Evolutionary conservation across 1,140 invertebrate genomes (phyloP).

Genomic region (Agrilus planipennis): DNA sequence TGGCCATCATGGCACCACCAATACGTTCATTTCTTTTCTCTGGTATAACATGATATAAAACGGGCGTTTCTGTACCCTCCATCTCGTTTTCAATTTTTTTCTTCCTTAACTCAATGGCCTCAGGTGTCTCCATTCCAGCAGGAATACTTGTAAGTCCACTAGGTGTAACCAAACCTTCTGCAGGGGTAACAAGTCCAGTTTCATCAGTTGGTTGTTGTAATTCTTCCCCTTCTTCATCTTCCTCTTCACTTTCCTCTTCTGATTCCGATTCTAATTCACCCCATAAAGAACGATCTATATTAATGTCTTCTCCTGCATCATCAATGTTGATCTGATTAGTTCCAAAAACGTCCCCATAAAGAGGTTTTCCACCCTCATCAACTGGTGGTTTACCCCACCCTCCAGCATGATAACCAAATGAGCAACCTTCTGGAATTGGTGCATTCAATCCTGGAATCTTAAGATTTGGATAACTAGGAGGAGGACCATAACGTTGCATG

Average conservation of each 20-base stretch:
- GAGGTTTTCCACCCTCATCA: constrained; percentile 91
- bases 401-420: constrained; percentile 97
- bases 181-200: constrained; percentile 61
- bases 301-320: constrained; percentile 69
- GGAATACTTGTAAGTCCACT: constrained; percentile 91
- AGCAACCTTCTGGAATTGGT: constrained; percentile 90
- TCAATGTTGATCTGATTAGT: constrained; percentile 48
- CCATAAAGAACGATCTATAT: constrained; percentile 88
- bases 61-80: constrained; percentile 88
- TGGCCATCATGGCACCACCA: constrained; percentile 95
- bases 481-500: constrained; percentile 98
- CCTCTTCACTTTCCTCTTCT: constrained; percentile 82
- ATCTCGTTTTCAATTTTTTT: constrained; percentile 94
- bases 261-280: constrained; percentile 95
- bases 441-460: constrained; percentile 93
- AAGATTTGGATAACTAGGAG: constrained; percentile 96
- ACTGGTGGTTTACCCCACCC: constrained; percentile 99
- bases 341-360: constrained; percentile 99
- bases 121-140: constrained; percentile 93
- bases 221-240: constrained; percentile 68
- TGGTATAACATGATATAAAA: constrained; percentile 85
- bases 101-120: constrained; percentile 95
- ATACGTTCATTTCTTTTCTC: constrained; percentile 87
- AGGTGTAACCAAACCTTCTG: constrained; percentile 87
- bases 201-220: constrained; percentile 38